Conservation (phyloP, 1,140 invertebrate species). For the Drosophila ohnishii region DNA sequence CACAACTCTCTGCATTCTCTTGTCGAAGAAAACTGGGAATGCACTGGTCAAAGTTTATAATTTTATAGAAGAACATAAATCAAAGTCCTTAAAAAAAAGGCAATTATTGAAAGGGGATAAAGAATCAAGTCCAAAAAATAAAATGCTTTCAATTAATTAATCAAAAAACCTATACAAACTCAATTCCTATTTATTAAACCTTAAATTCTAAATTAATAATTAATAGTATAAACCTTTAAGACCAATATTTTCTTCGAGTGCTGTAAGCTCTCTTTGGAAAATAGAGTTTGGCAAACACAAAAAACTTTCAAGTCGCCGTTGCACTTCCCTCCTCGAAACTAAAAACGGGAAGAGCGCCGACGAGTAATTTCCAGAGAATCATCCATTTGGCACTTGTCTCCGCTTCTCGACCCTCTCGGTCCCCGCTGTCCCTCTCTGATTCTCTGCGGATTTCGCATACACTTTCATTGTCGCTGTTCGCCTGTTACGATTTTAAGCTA, state of each 20-base stretch:
- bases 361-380: conserved; percentile 30
- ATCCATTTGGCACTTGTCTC: conserved; percentile 52
- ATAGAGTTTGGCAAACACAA: conserved; percentile 34
- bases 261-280: conserved; percentile 11
- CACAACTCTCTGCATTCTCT: conserved; percentile 50
- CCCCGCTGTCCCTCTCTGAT: neutral
- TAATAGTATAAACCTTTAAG: too few species aligned
- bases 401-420: neutral
- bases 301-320: conserved; percentile 33
- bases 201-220: too few species aligned
- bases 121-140: neutral
- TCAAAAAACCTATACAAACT: too few species aligned
- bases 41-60: conserved; percentile 10
- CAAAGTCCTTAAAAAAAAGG: neutral
- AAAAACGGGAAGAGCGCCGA: conserved; percentile 21
- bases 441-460: conserved; percentile 6
- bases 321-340: conserved; percentile 28
- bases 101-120: neutral
- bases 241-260: conserved; percentile 12
- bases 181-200: too few species aligned
- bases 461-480: conserved; percentile 42
- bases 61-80: neutral
- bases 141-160: neutral
- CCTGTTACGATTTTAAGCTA: conserved; percentile 80
- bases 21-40: conserved; percentile 3